phyloP scores from a whole-genome alignment of 2,113 vertebrate species.

The Myotis davidii region DNA sequence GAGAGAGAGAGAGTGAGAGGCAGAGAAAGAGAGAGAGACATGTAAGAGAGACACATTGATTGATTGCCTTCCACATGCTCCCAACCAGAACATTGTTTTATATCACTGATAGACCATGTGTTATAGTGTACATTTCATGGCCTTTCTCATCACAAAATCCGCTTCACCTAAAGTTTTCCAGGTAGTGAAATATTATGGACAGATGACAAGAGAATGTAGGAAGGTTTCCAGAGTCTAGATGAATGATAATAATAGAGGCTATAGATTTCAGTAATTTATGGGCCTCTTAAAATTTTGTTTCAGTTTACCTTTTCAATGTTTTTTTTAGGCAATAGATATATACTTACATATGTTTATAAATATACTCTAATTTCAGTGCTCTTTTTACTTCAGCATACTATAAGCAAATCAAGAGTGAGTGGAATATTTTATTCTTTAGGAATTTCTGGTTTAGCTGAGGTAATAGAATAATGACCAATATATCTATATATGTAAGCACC shows the following conservation, averaged over 20 bases:
- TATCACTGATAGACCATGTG: neutral
- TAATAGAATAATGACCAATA: neutral
- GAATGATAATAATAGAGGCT: neutral
- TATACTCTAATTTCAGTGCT: neutral
- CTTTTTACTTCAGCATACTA: neutral
- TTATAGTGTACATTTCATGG: neutral
- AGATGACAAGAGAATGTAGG: neutral
- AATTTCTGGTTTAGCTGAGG: neutral
- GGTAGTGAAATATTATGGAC: neutral
- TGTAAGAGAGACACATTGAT: too few relatives aligned
- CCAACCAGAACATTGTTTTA: too few relatives aligned
- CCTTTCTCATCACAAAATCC: neutral
- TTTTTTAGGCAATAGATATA: neutral
- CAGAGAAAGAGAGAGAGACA: too few relatives aligned
- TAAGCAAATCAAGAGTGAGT: neutral
- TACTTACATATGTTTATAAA: neutral
- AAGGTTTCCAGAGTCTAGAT: neutral
- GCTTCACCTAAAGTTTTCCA: neutral
- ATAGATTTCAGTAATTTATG: neutral
- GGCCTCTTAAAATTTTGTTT: neutral
- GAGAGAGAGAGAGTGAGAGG: too few relatives aligned
- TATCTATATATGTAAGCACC: neutral
- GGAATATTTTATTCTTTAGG: neutral
- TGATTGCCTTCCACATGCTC: too few relatives aligned
- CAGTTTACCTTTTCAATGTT: neutral